A percentile compares a stretch with the other conserved stretches of the same genome.
Evolutionary conservation across 2,113 vertebrate species (phyloP).

Genomic region (Actenoides hombroni): DNA sequence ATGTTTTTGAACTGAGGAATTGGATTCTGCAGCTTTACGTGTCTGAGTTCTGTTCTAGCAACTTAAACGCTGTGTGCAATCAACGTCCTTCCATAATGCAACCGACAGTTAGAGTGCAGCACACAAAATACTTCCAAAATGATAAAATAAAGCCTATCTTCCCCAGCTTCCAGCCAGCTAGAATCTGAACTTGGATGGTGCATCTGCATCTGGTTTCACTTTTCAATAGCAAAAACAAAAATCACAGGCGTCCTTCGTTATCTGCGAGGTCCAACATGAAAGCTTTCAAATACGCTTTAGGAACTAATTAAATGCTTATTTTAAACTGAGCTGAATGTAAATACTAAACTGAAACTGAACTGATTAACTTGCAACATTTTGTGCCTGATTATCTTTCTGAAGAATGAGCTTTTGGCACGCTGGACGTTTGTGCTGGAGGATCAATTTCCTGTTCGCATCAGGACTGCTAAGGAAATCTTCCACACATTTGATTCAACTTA

Average conservation of each 20-base stretch:
- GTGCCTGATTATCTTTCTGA: neutral
- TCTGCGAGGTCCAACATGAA: neutral
- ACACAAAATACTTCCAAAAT: neutral
- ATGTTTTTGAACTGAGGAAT: neutral
- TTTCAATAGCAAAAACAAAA: neutral
- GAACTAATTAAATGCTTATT: slow-evolving; percentile 39
- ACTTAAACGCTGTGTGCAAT: neutral
- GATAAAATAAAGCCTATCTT: neutral
- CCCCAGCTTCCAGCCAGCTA: neutral
- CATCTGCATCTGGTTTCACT: slow-evolving; percentile 46
- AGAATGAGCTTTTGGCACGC: slow-evolving; percentile 36
- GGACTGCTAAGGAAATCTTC: slow-evolving; percentile 19
- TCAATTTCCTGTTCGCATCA: slow-evolving; percentile 60
- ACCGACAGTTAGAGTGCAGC: neutral
- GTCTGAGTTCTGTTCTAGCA: neutral
- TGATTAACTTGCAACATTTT: neutral
- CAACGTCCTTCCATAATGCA: neutral
- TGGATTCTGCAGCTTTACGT: neutral
- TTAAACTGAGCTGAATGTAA: slow-evolving; percentile 3
- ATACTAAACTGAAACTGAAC: neutral
- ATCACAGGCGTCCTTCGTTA: slow-evolving; percentile 1
- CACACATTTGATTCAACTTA: neutral
- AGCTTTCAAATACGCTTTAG: neutral
- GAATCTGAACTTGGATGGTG: neutral
- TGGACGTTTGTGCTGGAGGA: neutral